phyloP scores from a whole-genome alignment of 2,113 vertebrate genomes.

The Elephantulus edwardii region DNA sequence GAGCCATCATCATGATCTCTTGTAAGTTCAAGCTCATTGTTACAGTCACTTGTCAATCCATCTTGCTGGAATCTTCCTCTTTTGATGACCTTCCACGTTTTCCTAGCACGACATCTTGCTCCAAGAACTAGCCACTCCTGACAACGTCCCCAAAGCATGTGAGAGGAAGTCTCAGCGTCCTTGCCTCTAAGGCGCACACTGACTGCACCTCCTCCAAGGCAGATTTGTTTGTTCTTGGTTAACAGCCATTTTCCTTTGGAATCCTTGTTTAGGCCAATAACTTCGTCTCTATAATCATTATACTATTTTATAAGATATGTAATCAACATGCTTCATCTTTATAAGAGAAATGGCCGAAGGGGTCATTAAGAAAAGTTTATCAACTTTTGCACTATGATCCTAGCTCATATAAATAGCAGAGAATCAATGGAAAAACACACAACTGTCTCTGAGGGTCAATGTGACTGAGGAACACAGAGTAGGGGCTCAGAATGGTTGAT shows the following conservation, averaged over 20 bases:
- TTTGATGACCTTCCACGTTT: no score
- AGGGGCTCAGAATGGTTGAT: background rate
- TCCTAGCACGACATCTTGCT: no score
- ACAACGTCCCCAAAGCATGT: no score
- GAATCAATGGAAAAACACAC: constrained; percentile 1
- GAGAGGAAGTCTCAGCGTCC: no score
- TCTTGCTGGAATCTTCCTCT: no score
- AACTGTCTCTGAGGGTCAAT: background rate
- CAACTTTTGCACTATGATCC: background rate
- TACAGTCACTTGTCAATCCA: no score
- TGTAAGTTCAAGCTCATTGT: no score
- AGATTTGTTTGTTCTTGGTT: no score
- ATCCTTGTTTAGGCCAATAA: constrained; percentile 12
- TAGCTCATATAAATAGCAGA: background rate
- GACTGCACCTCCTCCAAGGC: no score
- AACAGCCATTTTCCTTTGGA: constrained; percentile 24
- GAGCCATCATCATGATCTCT: no score
- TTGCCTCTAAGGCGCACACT: no score
- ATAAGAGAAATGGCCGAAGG: constrained; percentile 14
- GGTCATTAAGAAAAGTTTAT: background rate
- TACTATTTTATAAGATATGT: background rate
- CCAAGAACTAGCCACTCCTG: no score
- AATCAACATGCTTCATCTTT: background rate
- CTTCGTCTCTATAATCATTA: background rate
- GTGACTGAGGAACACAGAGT: background rate